Evolutionary conservation across 2,797 vertebrate species (phyloP).

Genomic region (Zalophus californianus): DNA sequence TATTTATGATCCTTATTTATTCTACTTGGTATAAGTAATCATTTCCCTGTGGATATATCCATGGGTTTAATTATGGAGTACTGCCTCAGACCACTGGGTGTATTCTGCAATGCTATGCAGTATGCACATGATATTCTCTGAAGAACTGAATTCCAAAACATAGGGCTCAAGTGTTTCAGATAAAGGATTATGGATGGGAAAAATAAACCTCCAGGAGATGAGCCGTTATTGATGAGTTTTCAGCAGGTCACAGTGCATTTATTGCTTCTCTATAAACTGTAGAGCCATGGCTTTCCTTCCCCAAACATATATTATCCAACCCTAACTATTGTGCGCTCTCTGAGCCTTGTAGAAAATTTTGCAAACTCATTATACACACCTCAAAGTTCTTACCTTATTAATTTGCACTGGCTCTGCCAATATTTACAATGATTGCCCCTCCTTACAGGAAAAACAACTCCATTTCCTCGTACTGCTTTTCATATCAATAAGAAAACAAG

Average conservation of each 20-base stretch:
- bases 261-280: neutral
- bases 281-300: neutral
- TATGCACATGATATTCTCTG: neutral
- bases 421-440: neutral
- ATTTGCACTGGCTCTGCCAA: neutral
- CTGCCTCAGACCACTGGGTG: neutral
- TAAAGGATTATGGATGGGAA: neutral
- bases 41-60: neutral
- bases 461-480: conserved; percentile 39
- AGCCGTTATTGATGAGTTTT: neutral
- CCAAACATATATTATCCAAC: neutral
- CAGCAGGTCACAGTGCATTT: neutral
- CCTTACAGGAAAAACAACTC: neutral
- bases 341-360: conserved; percentile 15
- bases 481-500: conserved; percentile 55
- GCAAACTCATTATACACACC: neutral
- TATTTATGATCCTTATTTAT: neutral
- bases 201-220: neutral
- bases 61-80: neutral
- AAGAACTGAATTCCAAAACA: conserved; percentile 13
- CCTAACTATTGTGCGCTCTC: neutral
- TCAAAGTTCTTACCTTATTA: neutral
- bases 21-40: neutral
- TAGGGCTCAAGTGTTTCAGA: neutral
- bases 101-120: neutral